These are phyloP conservation scores for Aleiodes alternator DNA, from an alignment of 2,888 invertebrate genomes.

Conservation along the genomic window DNA sequence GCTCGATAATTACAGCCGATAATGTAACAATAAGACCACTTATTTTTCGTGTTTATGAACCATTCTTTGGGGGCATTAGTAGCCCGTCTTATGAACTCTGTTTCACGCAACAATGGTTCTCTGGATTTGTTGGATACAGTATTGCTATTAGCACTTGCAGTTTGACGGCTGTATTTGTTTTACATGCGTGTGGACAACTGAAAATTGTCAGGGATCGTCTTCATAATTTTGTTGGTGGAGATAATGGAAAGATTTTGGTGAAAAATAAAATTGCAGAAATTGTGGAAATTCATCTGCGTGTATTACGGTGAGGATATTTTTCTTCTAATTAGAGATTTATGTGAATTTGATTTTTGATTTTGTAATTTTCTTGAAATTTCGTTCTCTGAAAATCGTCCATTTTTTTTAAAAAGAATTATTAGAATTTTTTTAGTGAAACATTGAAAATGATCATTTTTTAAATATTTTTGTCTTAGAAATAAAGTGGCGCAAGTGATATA, in stretches of 20 bases:
- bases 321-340: too few species aligned
- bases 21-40: slow-evolving; percentile 56
- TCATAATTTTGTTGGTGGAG: slow-evolving; percentile 48
- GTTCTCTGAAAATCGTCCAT: too few species aligned
- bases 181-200: slow-evolving; percentile 66
- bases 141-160: slow-evolving; percentile 62
- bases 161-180: slow-evolving; percentile 62
- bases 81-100: slow-evolving; percentile 63
- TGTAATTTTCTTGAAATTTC: too few species aligned
- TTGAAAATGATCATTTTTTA: too few species aligned
- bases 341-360: too few species aligned
- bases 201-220: slow-evolving; percentile 59
- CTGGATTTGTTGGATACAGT: slow-evolving; percentile 60
- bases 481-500: too few species aligned
- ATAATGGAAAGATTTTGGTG: neutral
- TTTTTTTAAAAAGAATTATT: too few species aligned
- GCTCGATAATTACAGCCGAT: neutral
- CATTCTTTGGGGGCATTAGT: slow-evolving; percentile 54
- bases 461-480: too few species aligned
- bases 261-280: slow-evolving; percentile 52
- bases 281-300: slow-evolving; percentile 58
- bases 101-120: slow-evolving; percentile 58
- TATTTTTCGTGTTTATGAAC: slow-evolving; percentile 59
- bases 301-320: slow-evolving; percentile 54
- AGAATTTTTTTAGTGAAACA: too few species aligned